Percentiles rank a stretch among this genome's conserved stretches.
Conservation (phyloP, 2,888 invertebrate genomes). For the Alloscopus bannaensis region DNA sequence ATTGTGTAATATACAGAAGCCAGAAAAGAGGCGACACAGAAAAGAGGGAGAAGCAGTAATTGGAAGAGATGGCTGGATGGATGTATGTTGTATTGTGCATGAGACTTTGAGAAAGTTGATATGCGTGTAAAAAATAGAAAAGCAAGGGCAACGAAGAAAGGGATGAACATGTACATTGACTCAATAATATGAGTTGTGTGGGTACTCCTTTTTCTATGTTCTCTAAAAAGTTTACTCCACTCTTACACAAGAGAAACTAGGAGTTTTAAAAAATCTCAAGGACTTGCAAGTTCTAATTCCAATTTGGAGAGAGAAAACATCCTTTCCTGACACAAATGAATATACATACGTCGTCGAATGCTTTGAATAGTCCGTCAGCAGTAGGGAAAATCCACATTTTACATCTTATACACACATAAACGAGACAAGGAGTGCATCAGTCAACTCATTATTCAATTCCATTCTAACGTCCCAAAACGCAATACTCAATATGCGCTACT, state of each 20-base stretch:
- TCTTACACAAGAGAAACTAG: no score
- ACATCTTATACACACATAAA: no score
- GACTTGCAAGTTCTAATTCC: conserved; percentile 25
- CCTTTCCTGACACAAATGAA: conserved; percentile 12
- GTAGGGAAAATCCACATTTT: background rate
- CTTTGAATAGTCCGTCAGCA: conserved; percentile 3
- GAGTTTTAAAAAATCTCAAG: conserved; percentile 19
- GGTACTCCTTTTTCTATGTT: no score
- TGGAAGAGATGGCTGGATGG: conserved; percentile 13
- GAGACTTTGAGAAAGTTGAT: conserved; percentile 6
- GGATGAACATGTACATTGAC: background rate
- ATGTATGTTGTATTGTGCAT: no score
- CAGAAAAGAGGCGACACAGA: background rate
- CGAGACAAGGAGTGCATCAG: conserved; percentile 20
- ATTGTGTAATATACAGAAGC: conserved; percentile 20
- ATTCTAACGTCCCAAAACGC: background rate
- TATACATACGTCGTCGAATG: conserved; percentile 2
- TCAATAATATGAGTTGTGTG: conserved; percentile 14
- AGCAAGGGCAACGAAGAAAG: conserved; percentile 8
- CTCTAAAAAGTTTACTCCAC: no score
- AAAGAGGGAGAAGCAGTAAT: conserved; percentile 13
- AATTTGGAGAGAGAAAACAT: conserved; percentile 21
- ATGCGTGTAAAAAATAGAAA: background rate
- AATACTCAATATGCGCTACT: background rate
- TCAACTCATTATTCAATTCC: conserved; percentile 23